Evolutionary conservation across 2,797 vertebrate genomes (phyloP).

Genomic region (Pseudochirops cupreus): DNA sequence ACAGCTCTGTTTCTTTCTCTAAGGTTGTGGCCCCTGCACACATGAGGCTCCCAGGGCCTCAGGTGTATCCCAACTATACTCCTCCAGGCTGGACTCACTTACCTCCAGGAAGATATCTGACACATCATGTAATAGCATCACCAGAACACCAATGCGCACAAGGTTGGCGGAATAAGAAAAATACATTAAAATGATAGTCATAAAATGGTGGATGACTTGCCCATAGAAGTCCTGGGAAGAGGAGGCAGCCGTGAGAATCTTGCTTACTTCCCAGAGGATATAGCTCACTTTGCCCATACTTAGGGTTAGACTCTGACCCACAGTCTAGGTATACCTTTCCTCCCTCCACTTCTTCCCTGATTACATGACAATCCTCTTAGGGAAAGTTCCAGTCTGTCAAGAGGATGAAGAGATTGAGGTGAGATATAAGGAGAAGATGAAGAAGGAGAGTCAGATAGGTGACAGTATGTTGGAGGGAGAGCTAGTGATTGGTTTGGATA

Average conservation of each 20-base stretch:
- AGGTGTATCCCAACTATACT: not conserved
- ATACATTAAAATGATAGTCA: constrained; percentile 89
- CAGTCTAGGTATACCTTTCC: not conserved
- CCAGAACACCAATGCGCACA: constrained; percentile 88
- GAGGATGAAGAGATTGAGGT: not conserved
- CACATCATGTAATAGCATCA: constrained; percentile 91
- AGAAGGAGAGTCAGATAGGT: not conserved
- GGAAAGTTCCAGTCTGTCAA: not conserved
- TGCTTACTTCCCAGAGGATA: not conserved
- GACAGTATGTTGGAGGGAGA: not conserved
- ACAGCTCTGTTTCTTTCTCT: not conserved
- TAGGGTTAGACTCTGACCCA: not conserved
- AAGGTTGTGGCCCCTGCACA: not conserved
- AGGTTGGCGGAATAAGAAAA: constrained; percentile 92
- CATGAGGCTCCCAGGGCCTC: not conserved
- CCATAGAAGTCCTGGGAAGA: constrained; percentile 91
- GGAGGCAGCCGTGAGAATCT: not conserved
- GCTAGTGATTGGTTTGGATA: not conserved
- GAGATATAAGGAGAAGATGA: not conserved
- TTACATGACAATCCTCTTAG: not conserved
- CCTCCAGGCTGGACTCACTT: constrained; percentile 15
- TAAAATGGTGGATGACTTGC: constrained; percentile 91
- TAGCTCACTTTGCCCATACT: not conserved
- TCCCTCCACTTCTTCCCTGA: not conserved
- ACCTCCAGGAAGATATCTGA: constrained; percentile 93